Base-by-base conservation (phyloP, 2,113 vertebrate species). In the Oncorhynchus mykiss region DNA sequence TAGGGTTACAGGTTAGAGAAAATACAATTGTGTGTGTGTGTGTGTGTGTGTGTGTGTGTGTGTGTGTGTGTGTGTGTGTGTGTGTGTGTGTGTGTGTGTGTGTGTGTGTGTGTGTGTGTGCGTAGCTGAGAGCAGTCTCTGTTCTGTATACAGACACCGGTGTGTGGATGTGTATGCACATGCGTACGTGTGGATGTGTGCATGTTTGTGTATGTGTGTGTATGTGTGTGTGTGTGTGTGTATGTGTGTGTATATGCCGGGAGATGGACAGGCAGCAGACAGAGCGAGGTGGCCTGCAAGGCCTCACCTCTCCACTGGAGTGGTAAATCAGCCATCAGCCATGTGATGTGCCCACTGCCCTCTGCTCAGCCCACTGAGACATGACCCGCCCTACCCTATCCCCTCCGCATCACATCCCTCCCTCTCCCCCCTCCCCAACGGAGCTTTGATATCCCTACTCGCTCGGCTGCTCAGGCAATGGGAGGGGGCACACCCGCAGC, bases 381-480 rank as follows among this genome's bases (percentile, higher is more conserved):
- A 89, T 89, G 90, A 91, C 76, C 78, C 86, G 87, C 88, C 78
- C 81, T 20, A 22, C 22, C 74, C 73, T 76, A 83, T 14, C 60
- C 59, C 70, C 48, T 22, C 75, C 70, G 76, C 84, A 81, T 84
- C 83, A 39, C 39, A 39, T 45, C 65, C 64, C 57, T n/a, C 75
- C 72, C 78, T 82, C 81, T 84, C 82, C n/a, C 81, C 84, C 74
- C 79, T 82, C 83, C 90, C 87, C 64, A 72, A 88, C 88, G 87
- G 91, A 87, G 89, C 90, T 95, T 91, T 93, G 90, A 93, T 90
- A 91, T 91, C 83, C 92, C 91, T 92, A 93, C 91, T 87, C 92
- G 95, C 96, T 96, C 91, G 93, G 91, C 84, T 75, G 87, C 91
- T 92, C 94, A 87, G 90, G 90, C 91, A 92, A 94, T 88, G 88